Evolutionary conservation across 64 coral and sea anemone species (phyloP).

Genomic region (Cladopsammia gracilis): DNA sequence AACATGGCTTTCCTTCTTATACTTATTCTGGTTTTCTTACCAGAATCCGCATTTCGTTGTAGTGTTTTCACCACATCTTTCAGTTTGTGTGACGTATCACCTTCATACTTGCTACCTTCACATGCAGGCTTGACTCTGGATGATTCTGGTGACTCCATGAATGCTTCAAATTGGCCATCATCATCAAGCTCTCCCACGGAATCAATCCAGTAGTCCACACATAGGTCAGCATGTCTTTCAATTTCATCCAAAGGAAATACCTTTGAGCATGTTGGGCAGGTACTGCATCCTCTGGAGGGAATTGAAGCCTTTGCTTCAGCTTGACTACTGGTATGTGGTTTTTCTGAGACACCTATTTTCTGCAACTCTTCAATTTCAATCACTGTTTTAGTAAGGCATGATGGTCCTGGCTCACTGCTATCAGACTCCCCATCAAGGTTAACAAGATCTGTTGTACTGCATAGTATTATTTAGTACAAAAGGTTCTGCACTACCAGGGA

Average conservation of each 20-base stretch:
- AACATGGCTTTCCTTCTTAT: conserved; percentile 40
- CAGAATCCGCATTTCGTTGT: conserved; percentile 32
- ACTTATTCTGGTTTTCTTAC: conserved; percentile 32
- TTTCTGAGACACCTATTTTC: conserved; percentile 41
- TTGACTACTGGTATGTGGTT: neutral
- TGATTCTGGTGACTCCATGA: conserved; percentile 20
- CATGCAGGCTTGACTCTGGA: neutral
- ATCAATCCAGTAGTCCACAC: conserved; percentile 51
- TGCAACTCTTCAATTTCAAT: neutral
- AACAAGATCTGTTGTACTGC: conserved; percentile 53
- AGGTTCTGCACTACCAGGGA: conserved; percentile 49
- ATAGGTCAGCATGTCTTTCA: conserved; percentile 65
- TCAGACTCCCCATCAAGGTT: conserved; percentile 31
- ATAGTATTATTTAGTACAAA: conserved; percentile 65
- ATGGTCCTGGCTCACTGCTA: conserved; percentile 43
- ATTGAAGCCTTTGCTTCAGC: conserved; percentile 10
- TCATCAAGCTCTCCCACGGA: conserved; percentile 43
- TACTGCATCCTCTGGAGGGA: conserved; percentile 13
- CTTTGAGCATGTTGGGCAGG: conserved; percentile 47
- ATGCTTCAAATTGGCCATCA: conserved; percentile 17
- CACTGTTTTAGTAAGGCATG: conserved; percentile 24
- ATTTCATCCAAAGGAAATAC: conserved; percentile 62
- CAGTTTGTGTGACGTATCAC: neutral
- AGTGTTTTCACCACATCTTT: conserved; percentile 15
- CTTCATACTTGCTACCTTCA: conserved; percentile 49